Conservation (phyloP, 2,113 vertebrate genomes). For the Spizaetus ornatus region DNA sequence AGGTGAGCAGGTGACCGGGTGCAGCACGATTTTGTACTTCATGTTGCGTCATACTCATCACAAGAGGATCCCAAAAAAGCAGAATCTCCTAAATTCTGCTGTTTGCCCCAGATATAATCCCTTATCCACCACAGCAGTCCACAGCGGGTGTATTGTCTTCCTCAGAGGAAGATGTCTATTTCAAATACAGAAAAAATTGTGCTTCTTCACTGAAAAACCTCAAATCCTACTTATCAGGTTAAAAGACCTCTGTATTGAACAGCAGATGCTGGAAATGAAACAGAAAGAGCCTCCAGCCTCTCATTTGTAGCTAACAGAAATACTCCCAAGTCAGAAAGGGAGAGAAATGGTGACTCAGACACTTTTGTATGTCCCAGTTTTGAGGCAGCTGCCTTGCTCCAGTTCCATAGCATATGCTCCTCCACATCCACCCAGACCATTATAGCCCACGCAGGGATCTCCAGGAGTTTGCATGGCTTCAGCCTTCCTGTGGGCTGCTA, state of each 20-base stretch:
- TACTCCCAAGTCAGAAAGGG: neutral
- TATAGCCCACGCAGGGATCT: neutral
- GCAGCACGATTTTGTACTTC: neutral
- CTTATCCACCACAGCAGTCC: neutral
- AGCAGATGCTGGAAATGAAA: neutral
- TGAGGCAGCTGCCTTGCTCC: neutral
- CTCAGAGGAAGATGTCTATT: neutral
- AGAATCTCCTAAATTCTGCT: neutral
- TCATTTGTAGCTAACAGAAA: neutral
- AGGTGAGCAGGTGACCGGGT: neutral
- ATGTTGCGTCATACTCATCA: neutral
- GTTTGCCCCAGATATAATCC: neutral
- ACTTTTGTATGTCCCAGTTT: neutral
- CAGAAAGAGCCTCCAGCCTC: neutral
- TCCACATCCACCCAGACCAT: neutral
- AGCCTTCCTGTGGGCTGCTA: neutral
- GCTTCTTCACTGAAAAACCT: neutral
- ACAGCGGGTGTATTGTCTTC: neutral
- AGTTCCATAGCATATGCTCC: neutral
- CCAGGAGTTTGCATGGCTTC: neutral
- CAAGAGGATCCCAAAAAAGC: neutral
- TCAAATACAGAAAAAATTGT: neutral
- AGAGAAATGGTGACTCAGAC: neutral
- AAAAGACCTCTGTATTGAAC: neutral
- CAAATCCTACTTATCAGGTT: neutral